Conservation (phyloP, 2,113 vertebrate species). For the Pteruthius melanotis region DNA sequence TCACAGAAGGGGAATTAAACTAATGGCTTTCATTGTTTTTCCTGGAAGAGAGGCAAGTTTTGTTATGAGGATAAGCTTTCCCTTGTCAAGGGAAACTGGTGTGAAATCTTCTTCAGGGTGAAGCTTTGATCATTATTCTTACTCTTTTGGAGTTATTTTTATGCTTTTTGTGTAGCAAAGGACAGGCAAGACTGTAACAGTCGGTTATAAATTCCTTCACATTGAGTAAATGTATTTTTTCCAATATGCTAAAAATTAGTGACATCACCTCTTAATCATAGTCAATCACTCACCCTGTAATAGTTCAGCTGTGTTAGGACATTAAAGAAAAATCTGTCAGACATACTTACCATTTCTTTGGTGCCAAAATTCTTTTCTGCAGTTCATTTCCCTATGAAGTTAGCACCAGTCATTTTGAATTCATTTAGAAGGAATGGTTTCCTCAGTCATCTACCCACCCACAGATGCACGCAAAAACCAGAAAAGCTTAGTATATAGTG, state of each 20-base stretch:
- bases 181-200: background rate
- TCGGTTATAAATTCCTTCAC: background rate
- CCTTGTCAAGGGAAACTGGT: background rate
- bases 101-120: slow-evolving; percentile 11
- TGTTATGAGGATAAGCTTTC: background rate
- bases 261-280: slow-evolving; percentile 1
- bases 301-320: background rate
- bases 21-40: background rate
- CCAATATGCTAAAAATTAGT: background rate
- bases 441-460: background rate
- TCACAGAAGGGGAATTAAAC: background rate
- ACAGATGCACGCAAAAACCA: background rate
- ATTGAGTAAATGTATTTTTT: background rate
- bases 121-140: background rate
- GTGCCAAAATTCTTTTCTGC: slow-evolving; percentile 5
- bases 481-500: background rate
- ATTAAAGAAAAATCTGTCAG: slow-evolving; percentile 15
- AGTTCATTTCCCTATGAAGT: background rate
- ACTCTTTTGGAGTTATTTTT: background rate
- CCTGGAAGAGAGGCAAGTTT: background rate
- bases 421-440: slow-evolving; percentile 20
- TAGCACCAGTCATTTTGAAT: slow-evolving; percentile 36
- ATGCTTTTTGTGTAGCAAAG: background rate
- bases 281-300: background rate
- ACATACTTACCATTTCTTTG: background rate